Conservation (phyloP, 2,888 invertebrate species). For the Ectemnius lituratus region DNA sequence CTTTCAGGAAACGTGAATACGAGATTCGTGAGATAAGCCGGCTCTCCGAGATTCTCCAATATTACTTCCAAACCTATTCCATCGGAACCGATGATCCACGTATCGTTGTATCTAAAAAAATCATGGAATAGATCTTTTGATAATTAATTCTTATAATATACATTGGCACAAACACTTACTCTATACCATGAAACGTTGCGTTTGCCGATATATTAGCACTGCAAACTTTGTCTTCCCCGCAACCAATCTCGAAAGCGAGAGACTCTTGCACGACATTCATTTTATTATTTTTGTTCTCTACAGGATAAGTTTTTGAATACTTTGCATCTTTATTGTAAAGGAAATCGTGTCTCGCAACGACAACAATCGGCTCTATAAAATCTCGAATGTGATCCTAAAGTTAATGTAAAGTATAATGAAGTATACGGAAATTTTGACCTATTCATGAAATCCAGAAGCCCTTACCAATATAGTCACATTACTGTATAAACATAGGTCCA, state of each 20-base stretch:
- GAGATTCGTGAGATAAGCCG: slow-evolving; percentile 63
- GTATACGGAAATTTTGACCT: background rate
- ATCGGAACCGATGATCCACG: slow-evolving; percentile 69
- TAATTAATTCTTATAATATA: background rate
- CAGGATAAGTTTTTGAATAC: slow-evolving; percentile 56
- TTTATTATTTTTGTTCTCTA: slow-evolving; percentile 50
- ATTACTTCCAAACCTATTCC: slow-evolving; percentile 59
- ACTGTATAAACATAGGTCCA: slow-evolving; percentile 23
- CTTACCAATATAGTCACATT: slow-evolving; percentile 47
- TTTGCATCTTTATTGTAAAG: slow-evolving; percentile 4
- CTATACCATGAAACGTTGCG: slow-evolving; percentile 35
- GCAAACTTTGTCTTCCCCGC: slow-evolving; percentile 66
- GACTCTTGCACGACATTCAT: slow-evolving; percentile 38
- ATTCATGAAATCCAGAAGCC: background rate
- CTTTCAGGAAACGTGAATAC: slow-evolving; percentile 60
- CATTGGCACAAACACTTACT: slow-evolving; percentile 22
- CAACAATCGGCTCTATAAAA: slow-evolving; percentile 61
- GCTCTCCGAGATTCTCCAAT: slow-evolving; percentile 65
- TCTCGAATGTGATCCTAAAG: slow-evolving; percentile 55
- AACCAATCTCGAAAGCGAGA: slow-evolving; percentile 66
- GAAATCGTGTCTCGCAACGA: slow-evolving; percentile 54
- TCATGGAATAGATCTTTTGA: no score
- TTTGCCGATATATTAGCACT: slow-evolving; percentile 48
- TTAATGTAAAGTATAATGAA: background rate
- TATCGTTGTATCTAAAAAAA: slow-evolving; percentile 45